These are phyloP conservation scores for Sphaeramia orbicularis DNA, from an alignment of 2,797 vertebrate genomes.

Conservation along the genomic window DNA sequence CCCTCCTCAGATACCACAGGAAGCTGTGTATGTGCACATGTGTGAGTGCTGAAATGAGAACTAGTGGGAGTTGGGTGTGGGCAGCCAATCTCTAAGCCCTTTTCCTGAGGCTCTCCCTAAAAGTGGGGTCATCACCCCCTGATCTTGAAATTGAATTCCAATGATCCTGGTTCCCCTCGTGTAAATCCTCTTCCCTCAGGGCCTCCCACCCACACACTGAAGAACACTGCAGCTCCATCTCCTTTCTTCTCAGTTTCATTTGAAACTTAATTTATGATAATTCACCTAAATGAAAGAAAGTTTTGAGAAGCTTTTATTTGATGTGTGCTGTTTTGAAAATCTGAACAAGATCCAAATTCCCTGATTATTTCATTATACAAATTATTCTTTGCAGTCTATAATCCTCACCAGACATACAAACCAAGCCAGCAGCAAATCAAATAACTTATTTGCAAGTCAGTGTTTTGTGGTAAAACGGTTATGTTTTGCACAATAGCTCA, in stretches of 20 bases:
- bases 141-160: slow-evolving; percentile 83
- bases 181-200: slow-evolving; percentile 65
- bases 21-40: slow-evolving; percentile 47
- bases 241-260: slow-evolving; percentile 28
- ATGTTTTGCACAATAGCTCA: slow-evolving; percentile 32
- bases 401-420: slow-evolving; percentile 34
- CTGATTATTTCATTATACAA: slow-evolving; percentile 33
- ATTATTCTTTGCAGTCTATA: slow-evolving; percentile 7
- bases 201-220: slow-evolving; percentile 64
- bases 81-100: slow-evolving; percentile 70
- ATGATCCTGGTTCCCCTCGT: slow-evolving; percentile 70
- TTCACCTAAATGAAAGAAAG: slow-evolving; percentile 12
- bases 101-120: slow-evolving; percentile 75
- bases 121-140: slow-evolving; percentile 79
- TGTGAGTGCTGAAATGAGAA: slow-evolving; percentile 31
- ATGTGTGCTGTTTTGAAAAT: slow-evolving; percentile 12
- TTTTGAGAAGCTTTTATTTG: slow-evolving; percentile 23
- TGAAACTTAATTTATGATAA: slow-evolving; percentile 34
- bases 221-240: slow-evolving; percentile 30
- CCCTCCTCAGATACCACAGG: slow-evolving; percentile 62
- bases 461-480: slow-evolving; percentile 28
- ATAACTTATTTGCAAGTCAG: slow-evolving; percentile 25
- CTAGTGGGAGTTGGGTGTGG: slow-evolving; percentile 62
- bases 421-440: slow-evolving; percentile 20
- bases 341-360: slow-evolving; percentile 17